A percentile compares a stretch with the other conserved stretches of the same genome.
Evolutionary conservation across 1,140 invertebrate species (phyloP).

Genomic region (Drosophila bocqueti): DNA sequence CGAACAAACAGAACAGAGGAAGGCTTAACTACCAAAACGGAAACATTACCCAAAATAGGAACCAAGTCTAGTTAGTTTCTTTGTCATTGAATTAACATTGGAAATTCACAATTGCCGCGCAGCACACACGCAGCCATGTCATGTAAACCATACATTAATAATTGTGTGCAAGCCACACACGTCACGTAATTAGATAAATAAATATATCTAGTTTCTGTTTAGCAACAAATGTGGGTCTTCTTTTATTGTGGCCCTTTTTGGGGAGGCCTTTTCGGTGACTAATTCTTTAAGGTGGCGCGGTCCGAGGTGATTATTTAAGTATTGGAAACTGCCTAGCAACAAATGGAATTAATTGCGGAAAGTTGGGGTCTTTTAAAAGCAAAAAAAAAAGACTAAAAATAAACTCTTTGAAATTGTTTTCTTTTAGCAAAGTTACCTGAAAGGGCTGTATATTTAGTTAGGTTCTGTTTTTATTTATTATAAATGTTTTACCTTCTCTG

Average conservation of each 20-base stretch:
- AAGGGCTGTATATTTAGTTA: too few species aligned
- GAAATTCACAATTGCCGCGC: slow-evolving; percentile 12
- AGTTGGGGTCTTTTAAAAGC: too few species aligned
- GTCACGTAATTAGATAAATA: slow-evolving; percentile 15
- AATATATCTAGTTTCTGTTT: slow-evolving; percentile 3
- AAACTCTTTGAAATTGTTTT: too few species aligned
- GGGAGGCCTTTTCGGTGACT: neutral
- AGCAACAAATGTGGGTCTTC: neutral
- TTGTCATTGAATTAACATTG: slow-evolving; percentile 26
- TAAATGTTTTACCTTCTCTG: too few species aligned
- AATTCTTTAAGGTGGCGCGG: too few species aligned
- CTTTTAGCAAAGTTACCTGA: too few species aligned
- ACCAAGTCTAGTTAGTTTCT: slow-evolving; percentile 30
- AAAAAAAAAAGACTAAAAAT: too few species aligned
- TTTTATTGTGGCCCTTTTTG: neutral
- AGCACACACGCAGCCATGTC: slow-evolving; percentile 17
- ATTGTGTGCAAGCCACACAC: slow-evolving; percentile 2
- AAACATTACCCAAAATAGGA: slow-evolving; percentile 27
- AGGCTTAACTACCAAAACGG: slow-evolving; percentile 35
- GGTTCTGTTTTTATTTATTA: too few species aligned
- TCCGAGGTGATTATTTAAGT: too few species aligned
- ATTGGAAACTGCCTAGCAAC: too few species aligned
- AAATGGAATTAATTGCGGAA: too few species aligned
- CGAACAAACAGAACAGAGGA: slow-evolving; percentile 10
- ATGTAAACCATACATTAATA: slow-evolving; percentile 18